Evolutionary conservation across 2,888 invertebrate species (phyloP), one percentile per base, ranked within the genome.

Genomic region (Chymomyza caudatula): DNA sequence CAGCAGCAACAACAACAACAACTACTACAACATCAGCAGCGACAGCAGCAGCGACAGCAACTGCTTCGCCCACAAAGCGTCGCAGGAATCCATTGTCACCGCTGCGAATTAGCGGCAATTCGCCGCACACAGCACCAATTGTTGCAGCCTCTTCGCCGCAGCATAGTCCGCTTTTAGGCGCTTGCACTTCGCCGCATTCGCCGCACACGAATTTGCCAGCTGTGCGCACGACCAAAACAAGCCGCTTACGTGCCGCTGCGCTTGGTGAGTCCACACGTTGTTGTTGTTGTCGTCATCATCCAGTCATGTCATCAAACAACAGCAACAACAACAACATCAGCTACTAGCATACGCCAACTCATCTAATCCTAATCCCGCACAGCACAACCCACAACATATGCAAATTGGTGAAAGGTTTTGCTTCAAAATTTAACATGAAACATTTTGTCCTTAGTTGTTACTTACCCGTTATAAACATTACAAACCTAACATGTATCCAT

Each of bases 181-280:
- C 84, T 56, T 65, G 29, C 5, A 37, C 78, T 72, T 76, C 81
- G 65, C 73, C 79, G 62, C 72, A 77, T 73, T 73, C 85, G 67
- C 80, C 85, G n/a, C n/a, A n/a, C n/a, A n/a, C n/a, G 62, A 72
- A 77, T 73, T 73, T 85, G 67, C 80, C 85, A 63, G 77, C 86
- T 65, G 94, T 95, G 80, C 92, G 95, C 89, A 93, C 94, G 76
- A 95, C 95, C 63, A 92, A 94, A 87, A 92, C 95, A 37, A 95
- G 95, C 72, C 92, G 94, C 76, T 91, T 95, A 69, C 92, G 95
- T 89, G 94, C 94, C 66, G 93, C 94, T 64, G 93, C 93, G 71
- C 87, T 90, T 75, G 90, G 90, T 90, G 89, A 90, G 89, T 89
- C 68, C 44, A 49, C 42, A 3, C 13, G 20, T 20, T 17, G 19